phyloP scores from a whole-genome alignment of 2,888 invertebrate genomes.

The Neocrepidodera transversa region DNA sequence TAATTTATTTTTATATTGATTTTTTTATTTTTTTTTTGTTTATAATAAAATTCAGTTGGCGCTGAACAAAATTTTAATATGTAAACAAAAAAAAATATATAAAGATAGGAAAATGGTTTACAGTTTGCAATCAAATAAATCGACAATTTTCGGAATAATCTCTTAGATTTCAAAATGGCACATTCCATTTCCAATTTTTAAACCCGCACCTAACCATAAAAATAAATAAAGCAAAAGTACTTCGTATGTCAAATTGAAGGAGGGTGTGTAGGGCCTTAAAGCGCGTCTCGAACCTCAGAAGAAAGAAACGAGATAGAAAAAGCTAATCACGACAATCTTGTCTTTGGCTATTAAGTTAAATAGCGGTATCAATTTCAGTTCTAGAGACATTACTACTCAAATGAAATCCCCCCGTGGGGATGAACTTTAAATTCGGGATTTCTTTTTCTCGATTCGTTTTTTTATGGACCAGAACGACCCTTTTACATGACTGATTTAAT shows the following conservation, averaged over 20 bases:
- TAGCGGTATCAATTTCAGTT: constrained; percentile 61
- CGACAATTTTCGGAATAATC: background rate
- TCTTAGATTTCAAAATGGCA: background rate
- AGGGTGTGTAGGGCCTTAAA: constrained; percentile 6
- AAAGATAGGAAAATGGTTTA: too few relatives aligned
- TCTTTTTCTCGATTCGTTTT: constrained; percentile 55
- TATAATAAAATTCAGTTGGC: too few relatives aligned
- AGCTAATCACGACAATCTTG: constrained; percentile 61
- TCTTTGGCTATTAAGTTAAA: constrained; percentile 62
- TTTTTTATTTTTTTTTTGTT: too few relatives aligned
- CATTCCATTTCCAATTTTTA: constrained; percentile 6
- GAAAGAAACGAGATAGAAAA: constrained; percentile 25
- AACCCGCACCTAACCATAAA: constrained; percentile 17
- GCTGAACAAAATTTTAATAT: too few relatives aligned
- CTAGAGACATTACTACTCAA: constrained; percentile 44
- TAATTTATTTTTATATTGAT: too few relatives aligned
- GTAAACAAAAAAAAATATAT: too few relatives aligned
- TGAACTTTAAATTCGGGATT: constrained; percentile 51
- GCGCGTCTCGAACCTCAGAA: constrained; percentile 4
- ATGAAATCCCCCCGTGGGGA: constrained; percentile 47
- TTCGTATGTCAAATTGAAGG: constrained; percentile 23
- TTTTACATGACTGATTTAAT: constrained; percentile 52
- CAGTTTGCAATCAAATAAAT: background rate
- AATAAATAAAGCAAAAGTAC: constrained; percentile 29
- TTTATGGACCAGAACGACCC: constrained; percentile 49